Percentiles rank a stretch among this genome's conserved stretches.
Conservation (phyloP, 2,888 invertebrate species). For the Bombylius major region DNA sequence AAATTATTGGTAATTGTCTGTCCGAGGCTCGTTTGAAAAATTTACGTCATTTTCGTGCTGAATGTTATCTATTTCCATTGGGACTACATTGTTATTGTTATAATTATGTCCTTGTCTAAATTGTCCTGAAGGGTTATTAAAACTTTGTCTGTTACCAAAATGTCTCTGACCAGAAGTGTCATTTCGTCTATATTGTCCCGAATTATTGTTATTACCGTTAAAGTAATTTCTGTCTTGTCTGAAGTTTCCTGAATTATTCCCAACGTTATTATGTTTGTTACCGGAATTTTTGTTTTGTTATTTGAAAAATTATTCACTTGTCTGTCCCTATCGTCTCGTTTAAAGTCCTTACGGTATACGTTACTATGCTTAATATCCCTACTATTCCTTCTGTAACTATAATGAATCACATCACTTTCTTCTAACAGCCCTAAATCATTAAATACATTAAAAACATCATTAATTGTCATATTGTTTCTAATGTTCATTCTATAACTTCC, state of each 20-base stretch:
- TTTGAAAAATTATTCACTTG: no score
- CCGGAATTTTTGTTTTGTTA: no score
- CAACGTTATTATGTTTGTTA: background rate
- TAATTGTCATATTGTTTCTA: background rate
- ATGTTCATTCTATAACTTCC: background rate
- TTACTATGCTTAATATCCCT: no score
- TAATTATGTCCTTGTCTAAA: background rate
- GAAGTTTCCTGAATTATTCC: background rate
- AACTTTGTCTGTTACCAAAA: background rate
- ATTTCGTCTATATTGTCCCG: background rate
- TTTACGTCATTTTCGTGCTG: background rate
- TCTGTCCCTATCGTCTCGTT: no score
- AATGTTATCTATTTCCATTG: background rate
- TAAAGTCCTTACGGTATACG: no score
- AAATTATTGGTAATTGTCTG: background rate
- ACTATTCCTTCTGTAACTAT: background rate
- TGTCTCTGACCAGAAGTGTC: background rate
- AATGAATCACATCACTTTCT: background rate
- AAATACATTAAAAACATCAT: background rate
- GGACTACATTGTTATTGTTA: background rate
- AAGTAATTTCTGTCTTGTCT: background rate
- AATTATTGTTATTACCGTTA: background rate
- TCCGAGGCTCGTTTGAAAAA: background rate
- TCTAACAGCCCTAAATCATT: background rate
- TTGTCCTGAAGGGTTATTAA: background rate